A percentile compares a stretch with the other conserved stretches of the same genome.
These are phyloP conservation scores for Adoxophyes honmai DNA, from an alignment of 1,140 invertebrate genomes.

Conservation along the genomic window DNA sequence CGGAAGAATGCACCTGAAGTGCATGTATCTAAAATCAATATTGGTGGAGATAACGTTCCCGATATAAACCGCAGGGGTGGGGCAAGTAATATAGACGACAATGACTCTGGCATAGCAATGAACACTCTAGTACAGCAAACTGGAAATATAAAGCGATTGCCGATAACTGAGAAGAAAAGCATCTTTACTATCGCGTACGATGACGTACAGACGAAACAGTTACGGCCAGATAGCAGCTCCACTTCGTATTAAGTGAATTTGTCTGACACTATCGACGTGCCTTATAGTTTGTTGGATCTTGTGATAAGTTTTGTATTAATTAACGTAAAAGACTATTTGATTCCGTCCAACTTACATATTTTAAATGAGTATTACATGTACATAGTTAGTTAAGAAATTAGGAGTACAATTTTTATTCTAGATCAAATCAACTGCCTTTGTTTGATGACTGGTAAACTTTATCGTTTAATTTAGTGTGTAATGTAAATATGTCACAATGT, in stretches of 20 bases:
- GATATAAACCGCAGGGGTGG: constrained; percentile 39
- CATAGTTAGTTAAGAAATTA: constrained; percentile 1
- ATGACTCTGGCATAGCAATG: constrained; percentile 87
- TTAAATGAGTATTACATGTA: constrained; percentile 16
- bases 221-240: constrained; percentile 74
- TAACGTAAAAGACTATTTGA: constrained; percentile 24
- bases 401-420: constrained; percentile 4
- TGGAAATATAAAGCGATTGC: constrained; percentile 79
- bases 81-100: constrained; percentile 78
- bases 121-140: constrained; percentile 77
- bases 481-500: constrained; percentile 52
- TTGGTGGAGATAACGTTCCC: constrained; percentile 50
- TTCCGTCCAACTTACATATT: constrained; percentile 28
- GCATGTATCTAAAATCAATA: constrained; percentile 70
- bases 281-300: constrained; percentile 33
- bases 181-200: constrained; percentile 96
- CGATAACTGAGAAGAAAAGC: constrained; percentile 93
- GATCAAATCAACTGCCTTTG: constrained; percentile 57
- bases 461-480: constrained; percentile 48
- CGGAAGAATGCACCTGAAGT: constrained; percentile 52
- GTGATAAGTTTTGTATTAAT: constrained; percentile 23
- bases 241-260: constrained; percentile 62
- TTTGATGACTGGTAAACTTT: constrained; percentile 59
- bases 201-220: constrained; percentile 82
- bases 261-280: constrained; percentile 27